Evolutionary conservation across 2,888 invertebrate species (phyloP), one percentile per base, ranked within the genome.

Genomic region (Ornithoptera alexandrae): DNA sequence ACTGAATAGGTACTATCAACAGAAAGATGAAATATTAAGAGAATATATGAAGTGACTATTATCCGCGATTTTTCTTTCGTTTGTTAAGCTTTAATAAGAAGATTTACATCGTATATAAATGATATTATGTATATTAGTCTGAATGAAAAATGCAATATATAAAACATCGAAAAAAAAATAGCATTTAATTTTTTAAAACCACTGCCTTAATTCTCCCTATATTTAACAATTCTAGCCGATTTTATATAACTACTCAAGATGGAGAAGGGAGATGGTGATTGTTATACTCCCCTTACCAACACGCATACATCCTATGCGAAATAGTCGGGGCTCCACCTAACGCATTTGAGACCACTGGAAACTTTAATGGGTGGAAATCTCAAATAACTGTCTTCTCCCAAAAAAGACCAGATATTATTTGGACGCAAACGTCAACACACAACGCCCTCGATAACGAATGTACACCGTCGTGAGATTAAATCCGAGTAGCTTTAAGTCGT

Each of bases 1-100:
- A 75, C 93, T 97, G 72, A 93, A 94, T 73, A 95, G 96, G 85
- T 97, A 97, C 89, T 95, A 94, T 81, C 93, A 94, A 69, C 93
- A 93, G 75, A 96, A 95, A 87, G 93, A 94, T 56, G 82, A 90
- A 76, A 93, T 94, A 75, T 87, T 88, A 79, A 83, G 83, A 76
- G 78, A 84, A 76, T 74, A 84, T 36, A 15, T 22, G 22, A 58
- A n/a, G 1, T 58, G 18, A 53, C 6, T 6, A 53, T 8, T 18
- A n/a, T 53, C 46, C 53, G 7, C 53, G 53, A 3, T 6, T 1
- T 7, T 53, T 5, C 18, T 6, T 18, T 53, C 53, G n/a, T 53
- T 7, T 50, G 18, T 18, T 53, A n/a, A 53, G 53, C 18, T 53
- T 53, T 53, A 53, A n/a, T 53, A 7, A 53, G n/a, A n/a, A 4